phyloP scores from a whole-genome alignment of 1,140 invertebrate genomes.

The Drosophila funebris region DNA sequence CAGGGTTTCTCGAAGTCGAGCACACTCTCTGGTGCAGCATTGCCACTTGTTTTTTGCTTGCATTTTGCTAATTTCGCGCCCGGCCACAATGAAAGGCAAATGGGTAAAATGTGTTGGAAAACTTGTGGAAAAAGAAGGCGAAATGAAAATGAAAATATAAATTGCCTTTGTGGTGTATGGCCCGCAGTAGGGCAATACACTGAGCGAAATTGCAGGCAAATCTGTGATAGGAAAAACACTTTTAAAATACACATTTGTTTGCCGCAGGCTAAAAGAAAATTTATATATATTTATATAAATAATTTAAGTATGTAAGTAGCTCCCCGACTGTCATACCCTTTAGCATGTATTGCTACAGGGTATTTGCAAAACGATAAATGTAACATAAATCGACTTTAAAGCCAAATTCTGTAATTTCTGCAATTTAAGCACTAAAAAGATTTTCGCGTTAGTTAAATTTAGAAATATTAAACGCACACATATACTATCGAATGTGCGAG shows the following conservation, averaged over 20 bases:
- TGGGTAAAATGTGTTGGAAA: constrained; percentile 40
- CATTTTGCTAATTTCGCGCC: constrained; percentile 65
- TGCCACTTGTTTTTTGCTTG: constrained; percentile 11
- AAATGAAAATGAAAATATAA: constrained; percentile 72
- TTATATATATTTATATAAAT: not conserved
- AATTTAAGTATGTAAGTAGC: not conserved
- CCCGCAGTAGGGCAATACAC: constrained; percentile 16
- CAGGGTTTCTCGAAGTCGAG: not conserved
- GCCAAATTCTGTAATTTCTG: constrained; percentile 11
- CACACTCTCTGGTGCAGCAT: not conserved
- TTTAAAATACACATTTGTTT: not conserved
- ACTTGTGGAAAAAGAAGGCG: constrained; percentile 31
- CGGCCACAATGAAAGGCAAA: constrained; percentile 63
- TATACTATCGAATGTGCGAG: not conserved
- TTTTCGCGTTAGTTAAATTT: not conserved
- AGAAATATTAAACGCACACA: constrained; percentile 3
- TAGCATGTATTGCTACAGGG: not conserved
- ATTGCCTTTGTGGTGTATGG: constrained; percentile 58
- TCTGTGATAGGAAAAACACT: not conserved
- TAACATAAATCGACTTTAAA: constrained; percentile 25
- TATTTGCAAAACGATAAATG: constrained; percentile 2
- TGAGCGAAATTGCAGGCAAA: constrained; percentile 44
- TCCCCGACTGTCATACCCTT: not conserved
- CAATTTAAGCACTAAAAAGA: not conserved
- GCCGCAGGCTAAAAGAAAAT: not conserved